Evolutionary conservation across 2,113 vertebrate genomes (phyloP).

Genomic region (Otis tarda): DNA sequence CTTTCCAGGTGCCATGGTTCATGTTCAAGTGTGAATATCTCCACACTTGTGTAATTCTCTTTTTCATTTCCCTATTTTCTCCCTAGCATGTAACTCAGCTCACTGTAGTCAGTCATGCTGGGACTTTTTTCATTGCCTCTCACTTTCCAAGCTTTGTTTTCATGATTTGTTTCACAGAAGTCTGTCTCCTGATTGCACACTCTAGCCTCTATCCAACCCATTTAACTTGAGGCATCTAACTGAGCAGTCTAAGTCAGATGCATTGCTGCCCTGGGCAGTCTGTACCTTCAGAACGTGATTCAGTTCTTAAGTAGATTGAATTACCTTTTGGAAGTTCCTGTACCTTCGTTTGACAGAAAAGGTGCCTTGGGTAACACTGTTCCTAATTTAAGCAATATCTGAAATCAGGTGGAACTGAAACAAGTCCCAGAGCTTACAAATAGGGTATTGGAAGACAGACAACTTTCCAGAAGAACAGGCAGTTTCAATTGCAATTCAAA

Average conservation of each 20-base stretch:
- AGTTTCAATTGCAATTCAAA: not conserved
- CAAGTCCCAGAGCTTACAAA: not conserved
- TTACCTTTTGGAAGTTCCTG: not conserved
- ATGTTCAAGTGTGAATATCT: not conserved
- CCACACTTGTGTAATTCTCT: not conserved
- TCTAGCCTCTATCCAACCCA: not conserved
- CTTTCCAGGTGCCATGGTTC: not conserved
- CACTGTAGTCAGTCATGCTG: not conserved
- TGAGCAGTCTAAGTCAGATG: not conserved
- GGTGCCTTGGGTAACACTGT: not conserved
- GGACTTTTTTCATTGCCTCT: not conserved
- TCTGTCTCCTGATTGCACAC: not conserved
- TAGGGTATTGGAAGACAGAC: not conserved
- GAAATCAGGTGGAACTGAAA: conserved; percentile 12
- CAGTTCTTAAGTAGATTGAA: not conserved
- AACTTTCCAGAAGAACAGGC: not conserved
- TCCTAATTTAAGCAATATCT: not conserved
- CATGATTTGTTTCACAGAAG: not conserved
- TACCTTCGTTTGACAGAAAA: not conserved
- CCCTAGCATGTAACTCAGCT: not conserved
- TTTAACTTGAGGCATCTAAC: not conserved
- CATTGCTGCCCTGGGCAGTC: not conserved
- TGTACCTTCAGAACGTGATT: not conserved
- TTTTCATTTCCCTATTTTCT: not conserved
- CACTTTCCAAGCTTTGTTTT: not conserved